Conservation (phyloP, 1,140 invertebrate species). For the Ridgeia piscesae region DNA sequence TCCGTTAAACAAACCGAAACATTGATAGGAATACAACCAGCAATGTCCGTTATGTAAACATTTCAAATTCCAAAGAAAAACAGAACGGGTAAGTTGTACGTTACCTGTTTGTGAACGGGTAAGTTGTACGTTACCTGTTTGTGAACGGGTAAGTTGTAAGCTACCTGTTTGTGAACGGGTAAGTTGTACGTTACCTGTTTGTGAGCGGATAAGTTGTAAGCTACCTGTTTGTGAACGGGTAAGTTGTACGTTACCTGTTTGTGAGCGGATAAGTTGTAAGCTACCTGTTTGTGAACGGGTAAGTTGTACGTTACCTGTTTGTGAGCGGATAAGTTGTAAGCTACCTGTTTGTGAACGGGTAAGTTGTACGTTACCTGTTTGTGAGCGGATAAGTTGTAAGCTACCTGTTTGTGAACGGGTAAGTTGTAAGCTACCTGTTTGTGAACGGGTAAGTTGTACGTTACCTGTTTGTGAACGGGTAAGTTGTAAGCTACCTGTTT, state of each 20-base stretch:
- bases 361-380: neutral
- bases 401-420: too few species aligned
- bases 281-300: too few species aligned
- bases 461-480: neutral
- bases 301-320: neutral
- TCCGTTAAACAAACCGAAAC: neutral
- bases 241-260: neutral
- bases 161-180: neutral
- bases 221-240: neutral
- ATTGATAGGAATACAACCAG: neutral
- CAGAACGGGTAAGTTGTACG: neutral
- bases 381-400: too few species aligned
- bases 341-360: neutral
- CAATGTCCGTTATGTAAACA: neutral
- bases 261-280: too few species aligned
- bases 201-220: too few species aligned
- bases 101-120: too few species aligned
- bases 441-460: too few species aligned
- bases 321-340: too few species aligned
- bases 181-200: neutral
- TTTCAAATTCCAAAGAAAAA: too few species aligned
- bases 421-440: neutral
- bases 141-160: neutral
- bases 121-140: too few species aligned
- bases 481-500: neutral